Evolutionary conservation across 1,140 invertebrate species (phyloP), one percentile per base, ranked within the genome.

Genomic region (Macrobrachium rosenbergii): DNA sequence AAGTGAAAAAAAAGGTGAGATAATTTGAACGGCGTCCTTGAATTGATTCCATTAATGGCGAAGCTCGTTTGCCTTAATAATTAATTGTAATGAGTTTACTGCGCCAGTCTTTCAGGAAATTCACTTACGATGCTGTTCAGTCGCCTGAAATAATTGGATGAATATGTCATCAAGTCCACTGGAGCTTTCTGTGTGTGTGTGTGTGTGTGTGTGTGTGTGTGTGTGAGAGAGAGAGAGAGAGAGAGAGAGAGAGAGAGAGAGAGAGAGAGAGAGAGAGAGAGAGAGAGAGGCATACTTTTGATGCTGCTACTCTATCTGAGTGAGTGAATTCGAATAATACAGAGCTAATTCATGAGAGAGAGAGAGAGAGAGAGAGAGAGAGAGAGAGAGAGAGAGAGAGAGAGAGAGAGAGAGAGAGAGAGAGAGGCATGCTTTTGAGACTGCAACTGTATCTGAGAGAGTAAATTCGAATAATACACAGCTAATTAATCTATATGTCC

Each of bases 181-280:
- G 19, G 75, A 16, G 75, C 14, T 19, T 19, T 37, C n/a, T n/a
- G n/a, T n/a, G n/a, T n/a, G n/a, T n/a, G n/a, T n/a, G n/a, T n/a
- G n/a, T n/a, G n/a, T n/a, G n/a, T n/a, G n/a, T n/a, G n/a, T n/a
- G n/a, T n/a, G n/a, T n/a, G n/a, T n/a, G n/a, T n/a, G n/a, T n/a
- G 59, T 58, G 52, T 80, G 78, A 62, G 45, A 62, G 59, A 62
- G 52, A 62, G 59, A 80, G 59, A 21, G 59, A 80, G 59, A 62
- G 59, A 62, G n/a, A 60, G 78, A 23, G 75, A 77, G 75, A 52
- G 75, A 52, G 23, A 52, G 75, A 77, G 23, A 52, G 75, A 52
- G 45, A 77, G 75, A 52, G 75, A 52, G 45, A 43, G 75, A 52
- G 45, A 77, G 75, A 45, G 73, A 37, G 23, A 76, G 73, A 45